Evolutionary conservation across 2,888 invertebrate genomes (phyloP), one percentile per base, ranked within the genome.

Genomic region (Caenorhabditis panamensis): DNA sequence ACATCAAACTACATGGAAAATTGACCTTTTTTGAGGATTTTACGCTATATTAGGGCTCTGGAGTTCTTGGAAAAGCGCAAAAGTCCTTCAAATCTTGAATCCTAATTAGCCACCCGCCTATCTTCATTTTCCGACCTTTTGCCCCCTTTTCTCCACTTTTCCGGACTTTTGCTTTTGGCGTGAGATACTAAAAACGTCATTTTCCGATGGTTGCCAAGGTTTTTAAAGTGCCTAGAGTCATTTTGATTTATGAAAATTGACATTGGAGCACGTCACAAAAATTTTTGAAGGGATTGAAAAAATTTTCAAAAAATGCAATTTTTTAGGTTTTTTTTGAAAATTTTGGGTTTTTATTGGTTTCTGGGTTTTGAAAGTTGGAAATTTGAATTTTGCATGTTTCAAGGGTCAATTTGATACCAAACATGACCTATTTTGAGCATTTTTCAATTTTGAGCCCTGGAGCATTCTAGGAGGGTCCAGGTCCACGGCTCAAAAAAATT

Each of bases 281-380:
- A 31, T 31, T 31, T 31, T 31, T 20, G 28, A 28, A 11, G 24
- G 18, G 20, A 5, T 49, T 49, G 18, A 22, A 53, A 9, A 53
- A 4, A 20, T 53, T 53, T 20, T 2, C 24, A 53, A 53, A 36
- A 36, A 36, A 8, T 24, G 8, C 31, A 31, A 31, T 8, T 58
- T 58, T 58, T 58, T 58, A n/a, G 16, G 13, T n/a, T 1, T 16
- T 31, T 37, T 58, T 37, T 24, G 20, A 56, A 56, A 56, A 26
- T 26, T 13, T 2, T 6, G 6, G 2, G 8, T 26, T 56, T 36
- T 36, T 36, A 20, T 6, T 56, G 26, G 16, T n/a, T 36, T 58
- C 36, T 4, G 3, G 13, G 53, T 4, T 26, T 56, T 56, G 8
- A 2, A 49, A 49, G 6, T 49, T 2, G 3, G 49, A 49, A 13